These are phyloP conservation scores for Gymnoscopelus microlampas DNA, from an alignment of 2,797 vertebrate species.

Conservation along the genomic window DNA sequence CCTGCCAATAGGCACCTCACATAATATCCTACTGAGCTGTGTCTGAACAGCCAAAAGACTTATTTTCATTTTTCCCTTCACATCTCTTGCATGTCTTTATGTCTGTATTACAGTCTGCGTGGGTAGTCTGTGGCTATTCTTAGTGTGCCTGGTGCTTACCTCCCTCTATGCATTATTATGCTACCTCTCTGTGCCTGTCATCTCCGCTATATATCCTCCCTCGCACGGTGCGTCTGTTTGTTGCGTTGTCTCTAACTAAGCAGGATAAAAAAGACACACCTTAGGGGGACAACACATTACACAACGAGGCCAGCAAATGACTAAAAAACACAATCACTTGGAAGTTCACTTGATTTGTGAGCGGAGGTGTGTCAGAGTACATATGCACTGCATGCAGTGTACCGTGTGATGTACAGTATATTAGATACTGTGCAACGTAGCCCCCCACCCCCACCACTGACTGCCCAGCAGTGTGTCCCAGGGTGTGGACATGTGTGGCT, in stretches of 20 bases:
- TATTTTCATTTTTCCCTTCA: not conserved
- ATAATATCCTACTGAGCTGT: not conserved
- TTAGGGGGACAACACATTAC: not conserved
- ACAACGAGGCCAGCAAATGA: too few species aligned
- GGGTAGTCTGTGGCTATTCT: not conserved
- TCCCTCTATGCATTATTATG: constrained; percentile 15
- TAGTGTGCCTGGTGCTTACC: not conserved
- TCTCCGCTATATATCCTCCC: not conserved
- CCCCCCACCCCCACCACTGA: not conserved
- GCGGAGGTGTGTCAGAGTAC: too few species aligned
- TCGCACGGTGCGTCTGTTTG: not conserved
- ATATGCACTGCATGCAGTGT: too few species aligned
- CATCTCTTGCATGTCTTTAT: not conserved
- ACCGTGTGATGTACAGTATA: too few species aligned
- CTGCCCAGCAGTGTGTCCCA: constrained; percentile 7
- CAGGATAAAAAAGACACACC: not conserved
- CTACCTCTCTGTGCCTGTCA: constrained; percentile 11
- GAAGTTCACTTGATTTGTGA: constrained; percentile 4
- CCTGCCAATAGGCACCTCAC: not conserved
- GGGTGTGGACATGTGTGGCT: constrained; percentile 33
- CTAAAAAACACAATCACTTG: too few species aligned
- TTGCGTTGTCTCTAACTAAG: constrained; percentile 13
- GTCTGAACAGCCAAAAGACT: not conserved
- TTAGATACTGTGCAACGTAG: too few species aligned
- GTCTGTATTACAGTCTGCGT: constrained; percentile 1